Conservation (phyloP, 2,888 invertebrate species). For the Drosophila koepferae region DNA sequence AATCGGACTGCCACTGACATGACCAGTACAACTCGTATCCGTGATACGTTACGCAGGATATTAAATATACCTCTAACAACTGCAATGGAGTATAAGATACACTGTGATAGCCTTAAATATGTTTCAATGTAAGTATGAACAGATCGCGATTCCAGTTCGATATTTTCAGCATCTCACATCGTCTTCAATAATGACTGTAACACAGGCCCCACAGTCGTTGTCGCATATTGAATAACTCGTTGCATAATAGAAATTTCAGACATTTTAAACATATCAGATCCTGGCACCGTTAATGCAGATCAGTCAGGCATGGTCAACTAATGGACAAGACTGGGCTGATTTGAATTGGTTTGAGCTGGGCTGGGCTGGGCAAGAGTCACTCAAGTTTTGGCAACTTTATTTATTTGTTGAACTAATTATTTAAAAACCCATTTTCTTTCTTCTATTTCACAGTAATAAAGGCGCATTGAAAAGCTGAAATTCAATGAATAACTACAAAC, state of each 20-base stretch:
- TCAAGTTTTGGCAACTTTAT: neutral
- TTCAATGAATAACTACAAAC: conserved; percentile 79
- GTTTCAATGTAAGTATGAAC: conserved; percentile 84
- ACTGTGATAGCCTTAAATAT: conserved; percentile 92
- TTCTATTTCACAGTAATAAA: conserved; percentile 83
- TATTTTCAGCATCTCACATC: neutral
- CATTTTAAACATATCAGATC: neutral
- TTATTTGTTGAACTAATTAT: conserved; percentile 8
- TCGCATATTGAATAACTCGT: neutral
- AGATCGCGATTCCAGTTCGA: too few relatives aligned
- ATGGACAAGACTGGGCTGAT: neutral
- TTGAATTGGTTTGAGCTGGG: neutral
- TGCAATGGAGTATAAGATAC: conserved; percentile 97
- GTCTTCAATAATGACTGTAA: neutral
- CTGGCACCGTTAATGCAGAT: conserved; percentile 1
- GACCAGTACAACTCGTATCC: conserved; percentile 94
- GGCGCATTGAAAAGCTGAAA: conserved; percentile 85
- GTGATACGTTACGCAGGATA: conserved; percentile 97
- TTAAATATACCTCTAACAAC: conserved; percentile 97
- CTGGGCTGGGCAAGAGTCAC: neutral
- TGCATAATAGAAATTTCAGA: neutral
- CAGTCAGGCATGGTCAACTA: neutral
- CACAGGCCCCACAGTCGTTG: conserved; percentile 22
- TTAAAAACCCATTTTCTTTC: conserved; percentile 15
- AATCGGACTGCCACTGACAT: conserved; percentile 97